phyloP scores from a whole-genome alignment of 2,113 vertebrate genomes.

The Aptenodytes patagonicus region DNA sequence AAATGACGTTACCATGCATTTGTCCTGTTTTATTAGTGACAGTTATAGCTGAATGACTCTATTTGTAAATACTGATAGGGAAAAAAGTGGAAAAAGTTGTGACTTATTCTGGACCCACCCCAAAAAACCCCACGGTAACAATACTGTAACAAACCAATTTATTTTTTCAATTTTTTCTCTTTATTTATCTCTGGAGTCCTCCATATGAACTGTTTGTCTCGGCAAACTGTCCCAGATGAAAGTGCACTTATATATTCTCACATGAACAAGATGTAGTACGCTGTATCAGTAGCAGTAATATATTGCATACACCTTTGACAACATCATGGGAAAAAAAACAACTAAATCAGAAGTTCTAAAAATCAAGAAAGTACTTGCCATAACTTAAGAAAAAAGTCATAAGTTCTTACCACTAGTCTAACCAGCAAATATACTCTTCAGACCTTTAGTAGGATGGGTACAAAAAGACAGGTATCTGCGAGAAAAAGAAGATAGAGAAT shows the following conservation, averaged over 20 bases:
- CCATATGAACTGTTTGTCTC: background rate
- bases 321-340: background rate
- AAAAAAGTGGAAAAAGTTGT: background rate
- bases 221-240: background rate
- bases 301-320: background rate
- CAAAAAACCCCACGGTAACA: rapidly evolving
- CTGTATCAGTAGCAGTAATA: background rate
- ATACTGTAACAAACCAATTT: background rate
- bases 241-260: background rate
- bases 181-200: background rate
- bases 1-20: background rate
- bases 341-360: background rate
- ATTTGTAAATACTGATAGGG: background rate
- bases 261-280: background rate
- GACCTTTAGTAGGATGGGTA: background rate
- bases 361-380: background rate
- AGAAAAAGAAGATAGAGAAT: background rate
- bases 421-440: background rate
- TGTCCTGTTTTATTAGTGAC: background rate
- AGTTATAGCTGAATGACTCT: background rate
- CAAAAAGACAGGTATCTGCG: background rate
- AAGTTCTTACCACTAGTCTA: background rate
- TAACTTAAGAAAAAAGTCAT: background rate
- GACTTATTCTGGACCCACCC: background rate
- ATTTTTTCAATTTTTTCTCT: background rate